phyloP scores from a whole-genome alignment of 2,113 vertebrate species.

The Pteropus alecto region DNA sequence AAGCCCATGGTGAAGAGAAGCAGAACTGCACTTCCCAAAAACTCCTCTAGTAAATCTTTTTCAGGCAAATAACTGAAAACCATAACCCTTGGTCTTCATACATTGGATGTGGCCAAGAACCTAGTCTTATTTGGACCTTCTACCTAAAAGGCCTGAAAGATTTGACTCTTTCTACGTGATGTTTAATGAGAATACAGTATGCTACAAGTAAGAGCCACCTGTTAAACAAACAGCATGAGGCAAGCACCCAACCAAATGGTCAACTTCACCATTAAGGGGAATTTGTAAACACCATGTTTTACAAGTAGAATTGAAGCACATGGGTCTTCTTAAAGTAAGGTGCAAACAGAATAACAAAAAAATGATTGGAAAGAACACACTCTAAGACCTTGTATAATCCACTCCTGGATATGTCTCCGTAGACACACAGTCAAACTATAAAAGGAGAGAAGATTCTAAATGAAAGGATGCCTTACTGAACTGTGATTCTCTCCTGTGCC shows the following conservation, averaged over 20 bases:
- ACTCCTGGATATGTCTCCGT: background rate
- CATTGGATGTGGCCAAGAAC: background rate
- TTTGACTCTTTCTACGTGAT: background rate
- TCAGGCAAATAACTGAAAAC: background rate
- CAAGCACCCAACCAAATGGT: background rate
- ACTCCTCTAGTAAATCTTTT: background rate
- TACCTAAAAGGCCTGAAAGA: background rate
- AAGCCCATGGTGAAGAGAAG: background rate
- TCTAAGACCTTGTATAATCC: background rate
- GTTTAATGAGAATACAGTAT: background rate
- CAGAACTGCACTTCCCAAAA: background rate
- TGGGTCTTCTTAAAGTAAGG: background rate
- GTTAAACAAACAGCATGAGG: background rate
- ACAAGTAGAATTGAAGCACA: background rate
- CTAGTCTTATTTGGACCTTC: background rate
- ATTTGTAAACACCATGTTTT: background rate
- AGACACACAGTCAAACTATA: background rate
- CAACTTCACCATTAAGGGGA: background rate
- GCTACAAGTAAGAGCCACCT: background rate
- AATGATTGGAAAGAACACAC: background rate
- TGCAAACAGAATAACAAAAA: background rate
- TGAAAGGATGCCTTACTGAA: accelerated
- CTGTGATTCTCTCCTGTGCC: background rate
- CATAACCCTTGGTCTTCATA: background rate
- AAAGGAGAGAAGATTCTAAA: background rate